These are phyloP conservation scores for Urocolius indicus DNA, from an alignment of 2,113 vertebrate species.

Conservation along the genomic window DNA sequence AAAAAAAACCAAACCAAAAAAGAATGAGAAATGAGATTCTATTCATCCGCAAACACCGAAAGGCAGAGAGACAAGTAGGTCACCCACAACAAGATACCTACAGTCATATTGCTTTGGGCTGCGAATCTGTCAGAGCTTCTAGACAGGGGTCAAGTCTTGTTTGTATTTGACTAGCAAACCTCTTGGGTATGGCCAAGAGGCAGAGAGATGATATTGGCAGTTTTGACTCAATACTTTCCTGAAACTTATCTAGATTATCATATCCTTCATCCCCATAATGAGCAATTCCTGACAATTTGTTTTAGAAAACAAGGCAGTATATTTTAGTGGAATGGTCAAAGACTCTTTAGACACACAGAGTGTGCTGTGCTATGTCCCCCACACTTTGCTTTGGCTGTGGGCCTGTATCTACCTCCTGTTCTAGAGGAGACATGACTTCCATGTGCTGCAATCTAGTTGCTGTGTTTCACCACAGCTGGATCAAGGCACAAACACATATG, in stretches of 20 bases:
- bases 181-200: not conserved
- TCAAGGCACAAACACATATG: not conserved
- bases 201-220: not conserved
- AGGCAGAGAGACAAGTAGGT: constrained; percentile 47
- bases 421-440: not conserved
- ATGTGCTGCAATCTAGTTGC: not conserved
- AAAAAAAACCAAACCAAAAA: too few relatives aligned
- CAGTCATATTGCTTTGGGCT: not conserved
- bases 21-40: not conserved
- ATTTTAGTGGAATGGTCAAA: not conserved
- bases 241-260: not conserved
- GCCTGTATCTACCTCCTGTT: not conserved
- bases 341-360: not conserved
- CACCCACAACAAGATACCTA: constrained; percentile 15
- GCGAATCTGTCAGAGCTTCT: constrained; percentile 33
- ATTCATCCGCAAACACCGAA: not conserved
- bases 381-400: not conserved
- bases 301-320: not conserved
- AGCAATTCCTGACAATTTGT: not conserved
- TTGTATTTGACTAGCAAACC: constrained; percentile 12
- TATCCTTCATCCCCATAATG: not conserved
- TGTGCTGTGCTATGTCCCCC: not conserved
- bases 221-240: not conserved
- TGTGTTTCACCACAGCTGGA: not conserved
- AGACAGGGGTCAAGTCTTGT: constrained; percentile 25